phyloP scores from a whole-genome alignment of 2,113 vertebrate species.

The Gulo gulo region DNA sequence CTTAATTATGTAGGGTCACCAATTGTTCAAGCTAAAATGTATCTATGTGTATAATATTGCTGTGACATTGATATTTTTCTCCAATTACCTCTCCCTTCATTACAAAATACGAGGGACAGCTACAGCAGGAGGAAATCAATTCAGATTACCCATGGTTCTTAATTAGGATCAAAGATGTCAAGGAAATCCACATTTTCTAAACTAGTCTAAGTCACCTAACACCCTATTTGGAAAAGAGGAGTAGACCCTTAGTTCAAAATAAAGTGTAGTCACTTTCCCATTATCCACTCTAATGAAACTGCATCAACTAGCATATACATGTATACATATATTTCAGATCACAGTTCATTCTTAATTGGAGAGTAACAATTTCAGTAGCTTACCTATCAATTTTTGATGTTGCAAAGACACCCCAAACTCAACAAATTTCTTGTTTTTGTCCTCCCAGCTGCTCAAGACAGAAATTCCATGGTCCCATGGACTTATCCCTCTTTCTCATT shows the following conservation, averaged over 20 bases:
- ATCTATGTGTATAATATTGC: neutral
- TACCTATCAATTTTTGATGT: neutral
- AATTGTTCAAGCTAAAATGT: neutral
- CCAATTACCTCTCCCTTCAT: neutral
- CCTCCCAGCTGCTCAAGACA: neutral
- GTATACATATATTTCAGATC: neutral
- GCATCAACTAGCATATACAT: neutral
- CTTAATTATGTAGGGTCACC: neutral
- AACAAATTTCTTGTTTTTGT: neutral
- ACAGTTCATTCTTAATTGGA: neutral
- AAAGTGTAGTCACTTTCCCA: neutral
- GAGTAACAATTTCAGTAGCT: neutral
- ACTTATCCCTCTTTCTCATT: neutral
- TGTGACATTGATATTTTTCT: neutral
- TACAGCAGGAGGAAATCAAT: neutral
- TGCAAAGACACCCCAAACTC: neutral
- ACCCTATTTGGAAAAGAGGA: neutral
- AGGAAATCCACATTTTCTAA: neutral
- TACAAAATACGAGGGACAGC: neutral
- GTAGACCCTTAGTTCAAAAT: neutral
- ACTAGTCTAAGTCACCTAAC: neutral
- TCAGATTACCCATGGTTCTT: neutral
- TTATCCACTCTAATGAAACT: neutral
- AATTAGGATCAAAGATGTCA: neutral
- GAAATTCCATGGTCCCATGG: neutral